Evolutionary conservation across 2,113 vertebrate species (phyloP).

Genomic region (Felis chaus): DNA sequence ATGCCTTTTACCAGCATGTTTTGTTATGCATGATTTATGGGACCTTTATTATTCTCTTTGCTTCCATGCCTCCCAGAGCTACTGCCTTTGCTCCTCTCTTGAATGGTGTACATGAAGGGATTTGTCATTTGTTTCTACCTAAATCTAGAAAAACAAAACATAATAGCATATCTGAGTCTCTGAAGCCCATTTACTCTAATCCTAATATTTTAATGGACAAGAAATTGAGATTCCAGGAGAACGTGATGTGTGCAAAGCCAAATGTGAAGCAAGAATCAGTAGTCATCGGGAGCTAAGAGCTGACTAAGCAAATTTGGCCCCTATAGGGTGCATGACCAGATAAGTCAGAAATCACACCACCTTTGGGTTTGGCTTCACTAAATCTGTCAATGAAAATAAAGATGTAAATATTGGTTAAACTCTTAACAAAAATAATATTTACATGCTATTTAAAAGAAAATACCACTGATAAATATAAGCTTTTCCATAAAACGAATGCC

Average conservation of each 20-base stretch:
- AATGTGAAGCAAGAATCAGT: neutral
- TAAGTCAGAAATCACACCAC: neutral
- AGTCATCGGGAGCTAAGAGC: neutral
- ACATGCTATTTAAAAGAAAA: neutral
- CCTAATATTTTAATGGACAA: neutral
- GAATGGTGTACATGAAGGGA: neutral
- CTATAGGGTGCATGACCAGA: neutral
- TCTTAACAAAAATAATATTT: slow-evolving; percentile 10
- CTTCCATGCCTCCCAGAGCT: neutral
- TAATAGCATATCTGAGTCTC: neutral
- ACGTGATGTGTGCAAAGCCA: neutral
- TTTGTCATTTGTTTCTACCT: neutral
- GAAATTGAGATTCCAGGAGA: neutral
- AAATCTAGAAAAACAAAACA: neutral
- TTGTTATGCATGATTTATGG: neutral
- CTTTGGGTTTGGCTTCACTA: neutral
- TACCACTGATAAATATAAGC: neutral
- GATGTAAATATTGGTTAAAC: slow-evolving; percentile 21
- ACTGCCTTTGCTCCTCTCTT: neutral
- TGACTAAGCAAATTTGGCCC: neutral
- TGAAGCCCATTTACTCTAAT: neutral
- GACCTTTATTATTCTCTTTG: neutral
- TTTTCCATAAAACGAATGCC: neutral
- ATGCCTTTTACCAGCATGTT: neutral
- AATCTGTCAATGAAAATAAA: slow-evolving; percentile 28